Base-by-base conservation (phyloP, 2,888 invertebrate genomes). In the Gryllus longicercus region DNA sequence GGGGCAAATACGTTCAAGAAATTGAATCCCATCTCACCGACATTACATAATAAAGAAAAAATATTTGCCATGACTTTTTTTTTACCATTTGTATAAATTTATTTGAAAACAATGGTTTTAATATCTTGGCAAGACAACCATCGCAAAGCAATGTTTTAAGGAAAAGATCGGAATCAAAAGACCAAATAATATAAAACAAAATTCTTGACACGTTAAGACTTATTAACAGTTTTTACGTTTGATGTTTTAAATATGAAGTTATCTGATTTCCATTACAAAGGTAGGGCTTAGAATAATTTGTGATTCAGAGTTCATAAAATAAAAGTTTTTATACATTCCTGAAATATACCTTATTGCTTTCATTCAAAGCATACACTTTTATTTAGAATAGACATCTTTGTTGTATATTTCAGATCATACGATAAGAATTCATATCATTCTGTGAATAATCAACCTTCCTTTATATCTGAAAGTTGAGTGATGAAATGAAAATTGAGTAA, bases 301-400 rank as follows among this genome's bases (percentile, higher is more conserved):
- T 38, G 38, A 38, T 38, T 38, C 38, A 38, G 38, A 38, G 38
- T 38, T 38, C 38, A 38, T 38, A 10, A 79, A 16, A 79, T 25
- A 79, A 75, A 79, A 18, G 16, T 14, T 49, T 25, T 75, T 74
- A 49, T 25, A 75, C 23, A 79, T 49, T 74, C 16, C 49, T 79
- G 51, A 75, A 79, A 50, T 2, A 18, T 75, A 18, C 14, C 18
- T 75, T 50, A 75, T 49, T 75, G 38, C 16, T 49, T 50, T 21
- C 23, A 23, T 3, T 38, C 38, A 38, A 38, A 38, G 38, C 38
- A 38, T 5, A 38, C 38, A 38, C 38, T 38, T 38, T 38, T 23
- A 14, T 78, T 51, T 63, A 63, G 8, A n/a, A 63, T 50, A 49
- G 51, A 78, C 18, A 14, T 76, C 76, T 21, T 76, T 75, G 38